phyloP scores from a whole-genome alignment of 2,797 vertebrate genomes.

The Macropus fuliginosus region DNA sequence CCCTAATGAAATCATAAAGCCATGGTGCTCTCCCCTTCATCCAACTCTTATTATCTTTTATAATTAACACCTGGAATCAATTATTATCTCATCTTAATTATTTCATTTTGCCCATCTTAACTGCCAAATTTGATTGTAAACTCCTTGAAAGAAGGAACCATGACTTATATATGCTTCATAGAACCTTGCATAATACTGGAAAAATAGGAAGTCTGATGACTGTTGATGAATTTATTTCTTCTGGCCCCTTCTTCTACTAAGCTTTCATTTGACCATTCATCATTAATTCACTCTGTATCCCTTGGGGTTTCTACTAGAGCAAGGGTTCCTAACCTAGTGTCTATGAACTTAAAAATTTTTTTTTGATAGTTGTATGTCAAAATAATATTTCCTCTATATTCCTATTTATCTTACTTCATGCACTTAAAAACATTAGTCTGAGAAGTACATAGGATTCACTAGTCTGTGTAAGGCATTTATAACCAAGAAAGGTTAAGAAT shows the following conservation, averaged over 20 bases:
- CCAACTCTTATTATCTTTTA: not conserved
- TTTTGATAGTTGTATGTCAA: not conserved
- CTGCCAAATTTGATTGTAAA: not conserved
- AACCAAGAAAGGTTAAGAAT: not conserved
- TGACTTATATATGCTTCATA: not conserved
- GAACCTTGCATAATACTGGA: not conserved
- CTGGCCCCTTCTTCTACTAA: not conserved
- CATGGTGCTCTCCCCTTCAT: not conserved
- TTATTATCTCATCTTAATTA: too few species aligned
- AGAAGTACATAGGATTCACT: not conserved
- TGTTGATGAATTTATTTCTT: not conserved
- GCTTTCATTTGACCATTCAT: not conserved
- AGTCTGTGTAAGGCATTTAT: not conserved
- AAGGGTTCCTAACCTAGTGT: not conserved
- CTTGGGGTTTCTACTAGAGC: too few species aligned
- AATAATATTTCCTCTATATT: not conserved
- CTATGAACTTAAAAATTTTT: not conserved
- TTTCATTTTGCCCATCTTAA: not conserved
- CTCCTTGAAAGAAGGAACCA: not conserved
- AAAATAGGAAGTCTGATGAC: not conserved
- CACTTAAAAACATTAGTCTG: not conserved
- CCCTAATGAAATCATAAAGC: not conserved
- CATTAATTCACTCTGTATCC: not conserved
- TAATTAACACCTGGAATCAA: not conserved
- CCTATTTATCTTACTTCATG: not conserved